A percentile compares a stretch with the other conserved stretches of the same genome.
phyloP scores from a whole-genome alignment of 2,797 vertebrate species.

The Rhinella marina region DNA sequence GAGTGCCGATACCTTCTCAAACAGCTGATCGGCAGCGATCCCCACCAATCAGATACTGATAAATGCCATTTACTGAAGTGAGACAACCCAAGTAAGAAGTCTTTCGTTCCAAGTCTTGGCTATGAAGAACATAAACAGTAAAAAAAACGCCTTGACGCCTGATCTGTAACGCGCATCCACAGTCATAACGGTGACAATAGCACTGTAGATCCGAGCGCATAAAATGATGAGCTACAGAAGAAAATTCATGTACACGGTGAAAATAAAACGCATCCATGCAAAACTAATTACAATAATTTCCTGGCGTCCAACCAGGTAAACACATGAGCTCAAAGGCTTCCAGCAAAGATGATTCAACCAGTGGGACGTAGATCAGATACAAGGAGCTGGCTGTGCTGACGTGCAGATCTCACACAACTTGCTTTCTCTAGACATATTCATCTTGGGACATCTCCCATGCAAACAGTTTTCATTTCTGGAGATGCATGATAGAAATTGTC shows the following conservation, averaged over 20 bases:
- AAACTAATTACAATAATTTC: conserved; percentile 59
- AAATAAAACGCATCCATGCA: conserved; percentile 43
- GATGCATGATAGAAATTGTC: neutral
- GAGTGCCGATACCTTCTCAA: too few species aligned
- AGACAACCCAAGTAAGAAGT: too few species aligned
- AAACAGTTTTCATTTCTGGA: neutral
- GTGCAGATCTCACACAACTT: neutral
- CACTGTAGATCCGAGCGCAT: neutral
- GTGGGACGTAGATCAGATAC: conserved; percentile 59
- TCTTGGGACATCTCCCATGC: conserved; percentile 20
- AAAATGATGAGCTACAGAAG: neutral
- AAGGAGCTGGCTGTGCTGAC: conserved; percentile 14
- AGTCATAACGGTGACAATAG: neutral
- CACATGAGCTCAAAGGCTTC: conserved; percentile 40
- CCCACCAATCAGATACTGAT: too few species aligned
- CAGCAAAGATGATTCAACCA: conserved; percentile 49
- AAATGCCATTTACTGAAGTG: too few species aligned
- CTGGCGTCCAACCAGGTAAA: conserved; percentile 49
- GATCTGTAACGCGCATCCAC: neutral
- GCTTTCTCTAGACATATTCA: conserved; percentile 38
- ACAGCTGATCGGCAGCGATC: too few species aligned
- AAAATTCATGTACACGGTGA: conserved; percentile 10
- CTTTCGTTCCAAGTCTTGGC: neutral
- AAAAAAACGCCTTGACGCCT: neutral
- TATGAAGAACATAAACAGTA: neutral